Evolutionary conservation across 2,888 invertebrate genomes (phyloP), one percentile per base, ranked within the genome.

Genomic region (Polydesmus complanatus): DNA sequence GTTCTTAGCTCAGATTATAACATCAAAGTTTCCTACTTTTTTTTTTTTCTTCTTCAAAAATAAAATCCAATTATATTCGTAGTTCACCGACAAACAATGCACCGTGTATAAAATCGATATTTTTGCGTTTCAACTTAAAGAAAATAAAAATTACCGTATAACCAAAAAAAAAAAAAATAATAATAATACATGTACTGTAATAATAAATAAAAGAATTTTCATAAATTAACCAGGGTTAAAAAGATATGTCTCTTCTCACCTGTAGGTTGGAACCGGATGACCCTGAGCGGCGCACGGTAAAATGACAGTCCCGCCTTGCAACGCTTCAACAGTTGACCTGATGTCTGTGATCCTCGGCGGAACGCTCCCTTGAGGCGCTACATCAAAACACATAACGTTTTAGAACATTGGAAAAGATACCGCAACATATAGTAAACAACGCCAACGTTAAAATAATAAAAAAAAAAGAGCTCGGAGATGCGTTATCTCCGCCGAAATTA

Each of bases 351-450:
- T 63, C 21, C 63, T 27, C 27, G 63, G 63, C 21, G 63, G 63
- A n/a, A 63, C 63, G 26, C 63, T 63, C 11, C 63, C 63, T 61
- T 63, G 63, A 18, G 63, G 63, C 27, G 63, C 63, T 63, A 52
- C 23, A 58, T 22, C 26, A 58, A 22, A 37, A 53, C 54, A 60
- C 22, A 49, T n/a, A n/a, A n/a, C n/a, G n/a, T n/a, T n/a, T n/a
- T n/a, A n/a, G n/a, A n/a, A n/a, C n/a, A n/a, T n/a, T n/a, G n/a
- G n/a, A n/a, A n/a, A n/a, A n/a, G n/a, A n/a, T n/a, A n/a, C n/a
- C n/a, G n/a, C n/a, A n/a, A n/a, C n/a, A n/a, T n/a, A n/a, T n/a
- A n/a, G n/a, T n/a, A n/a, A n/a, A n/a, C n/a, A n/a, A n/a, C n/a
- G n/a, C n/a, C n/a, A n/a, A n/a, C n/a, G n/a, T n/a, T n/a, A n/a